Evolutionary conservation across 1,140 invertebrate species (phyloP).

Genomic region (Pseudachorutes palmiensis): DNA sequence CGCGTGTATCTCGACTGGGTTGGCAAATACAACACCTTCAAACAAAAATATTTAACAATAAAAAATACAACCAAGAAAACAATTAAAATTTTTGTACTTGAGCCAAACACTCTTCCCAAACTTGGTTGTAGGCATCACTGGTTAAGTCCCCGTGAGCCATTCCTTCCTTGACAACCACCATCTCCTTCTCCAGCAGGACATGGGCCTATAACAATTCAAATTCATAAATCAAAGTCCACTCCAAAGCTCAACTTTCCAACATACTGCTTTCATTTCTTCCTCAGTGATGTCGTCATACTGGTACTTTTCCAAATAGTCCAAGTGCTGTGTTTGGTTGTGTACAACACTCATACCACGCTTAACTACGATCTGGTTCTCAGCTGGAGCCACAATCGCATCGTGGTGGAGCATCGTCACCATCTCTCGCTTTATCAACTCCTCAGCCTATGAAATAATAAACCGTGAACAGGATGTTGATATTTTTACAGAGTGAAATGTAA

Average conservation of each 20-base stretch:
- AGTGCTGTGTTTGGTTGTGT: conserved; percentile 57
- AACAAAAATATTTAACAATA: conserved; percentile 1
- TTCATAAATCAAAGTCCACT: background rate
- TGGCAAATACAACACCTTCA: conserved; percentile 73
- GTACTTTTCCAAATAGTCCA: conserved; percentile 73
- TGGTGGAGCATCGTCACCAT: conserved; percentile 93
- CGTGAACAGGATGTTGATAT: background rate
- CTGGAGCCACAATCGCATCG: conserved; percentile 57
- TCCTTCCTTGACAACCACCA: conserved; percentile 79
- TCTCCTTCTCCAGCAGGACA: conserved; percentile 60
- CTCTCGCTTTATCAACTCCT: conserved; percentile 93
- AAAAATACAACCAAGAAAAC: conserved; percentile 12
- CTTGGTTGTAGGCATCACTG: conserved; percentile 80
- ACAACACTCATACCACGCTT: conserved; percentile 41
- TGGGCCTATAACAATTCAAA: conserved; percentile 18
- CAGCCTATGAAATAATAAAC: conserved; percentile 54
- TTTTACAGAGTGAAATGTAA: background rate
- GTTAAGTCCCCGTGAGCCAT: conserved; percentile 93
- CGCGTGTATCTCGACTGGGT: conserved; percentile 84
- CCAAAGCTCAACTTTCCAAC: background rate
- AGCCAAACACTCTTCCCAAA: conserved; percentile 92
- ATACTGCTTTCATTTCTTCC: conserved; percentile 60
- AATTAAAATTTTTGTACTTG: conserved; percentile 48
- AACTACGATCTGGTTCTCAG: conserved; percentile 46
- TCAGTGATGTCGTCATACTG: conserved; percentile 65